Percentiles rank a stretch among this genome's conserved stretches.
Evolutionary conservation across 2,113 vertebrate genomes (phyloP).

Genomic region (Helogale parvula): DNA sequence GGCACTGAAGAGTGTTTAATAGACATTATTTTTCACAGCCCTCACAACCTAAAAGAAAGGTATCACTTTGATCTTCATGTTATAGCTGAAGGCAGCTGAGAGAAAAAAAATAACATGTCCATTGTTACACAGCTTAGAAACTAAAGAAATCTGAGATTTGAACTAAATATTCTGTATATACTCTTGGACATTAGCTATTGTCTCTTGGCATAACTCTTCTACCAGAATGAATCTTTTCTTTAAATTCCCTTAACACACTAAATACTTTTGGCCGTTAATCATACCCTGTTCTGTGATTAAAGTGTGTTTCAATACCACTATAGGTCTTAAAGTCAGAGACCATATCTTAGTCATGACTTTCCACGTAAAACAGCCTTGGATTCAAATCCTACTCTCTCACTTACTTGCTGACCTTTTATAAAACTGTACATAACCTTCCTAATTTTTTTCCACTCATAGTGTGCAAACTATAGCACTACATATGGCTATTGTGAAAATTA

Average conservation of each 20-base stretch:
- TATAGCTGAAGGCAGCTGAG: not conserved
- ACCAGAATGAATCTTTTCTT: constrained; percentile 29
- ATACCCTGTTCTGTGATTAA: not conserved
- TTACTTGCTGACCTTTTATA: not conserved
- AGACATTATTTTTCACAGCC: not conserved
- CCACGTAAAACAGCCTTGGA: not conserved
- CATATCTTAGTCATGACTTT: not conserved
- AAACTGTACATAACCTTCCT: not conserved
- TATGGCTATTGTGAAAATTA: not conserved
- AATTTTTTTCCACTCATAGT: not conserved
- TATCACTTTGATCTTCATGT: not conserved
- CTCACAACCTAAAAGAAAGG: not conserved
- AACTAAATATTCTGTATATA: constrained; percentile 8
- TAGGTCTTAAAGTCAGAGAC: not conserved
- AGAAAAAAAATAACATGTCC: not conserved
- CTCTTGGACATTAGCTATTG: not conserved
- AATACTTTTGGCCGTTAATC: not conserved
- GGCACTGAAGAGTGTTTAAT: not conserved
- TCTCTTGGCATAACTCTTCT: not conserved
- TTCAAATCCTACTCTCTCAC: not conserved
- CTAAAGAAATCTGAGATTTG: not conserved
- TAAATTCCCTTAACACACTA: constrained; percentile 32
- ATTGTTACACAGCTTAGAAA: not conserved
- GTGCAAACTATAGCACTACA: not conserved
- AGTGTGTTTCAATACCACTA: not conserved